phyloP scores from a whole-genome alignment of 2,113 vertebrate genomes.

The Heterotilapia buettikoferi region DNA sequence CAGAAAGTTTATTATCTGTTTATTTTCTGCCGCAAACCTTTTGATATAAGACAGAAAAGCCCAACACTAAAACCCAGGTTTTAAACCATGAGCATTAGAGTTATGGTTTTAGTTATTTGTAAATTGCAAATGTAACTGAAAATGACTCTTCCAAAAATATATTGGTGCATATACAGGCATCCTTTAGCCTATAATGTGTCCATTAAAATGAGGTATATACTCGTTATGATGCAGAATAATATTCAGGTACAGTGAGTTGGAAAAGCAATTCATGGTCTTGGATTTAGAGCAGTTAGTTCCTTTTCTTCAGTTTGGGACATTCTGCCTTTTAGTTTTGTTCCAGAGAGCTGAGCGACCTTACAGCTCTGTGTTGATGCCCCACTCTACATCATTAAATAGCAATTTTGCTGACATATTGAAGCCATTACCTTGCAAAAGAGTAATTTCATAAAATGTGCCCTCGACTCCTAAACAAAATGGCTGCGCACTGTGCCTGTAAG shows the following conservation, averaged over 20 bases:
- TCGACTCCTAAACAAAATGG: slow-evolving; percentile 26
- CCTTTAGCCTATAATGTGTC: not conserved
- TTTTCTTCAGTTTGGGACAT: slow-evolving; percentile 20
- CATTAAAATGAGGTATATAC: not conserved
- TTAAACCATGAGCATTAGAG: not conserved
- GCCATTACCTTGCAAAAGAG: slow-evolving; percentile 36
- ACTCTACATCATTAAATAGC: slow-evolving; percentile 28
- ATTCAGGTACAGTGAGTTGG: not conserved
- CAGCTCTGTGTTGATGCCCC: slow-evolving; percentile 7
- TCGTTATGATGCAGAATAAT: not conserved
- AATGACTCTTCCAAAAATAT: not conserved
- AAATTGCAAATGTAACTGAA: not conserved
- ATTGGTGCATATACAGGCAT: not conserved
- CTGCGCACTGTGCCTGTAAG: not conserved
- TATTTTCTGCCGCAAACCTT: not conserved
- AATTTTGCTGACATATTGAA: slow-evolving; percentile 41
- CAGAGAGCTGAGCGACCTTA: slow-evolving; percentile 1
- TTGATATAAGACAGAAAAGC: not conserved
- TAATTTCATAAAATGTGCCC: slow-evolving; percentile 30
- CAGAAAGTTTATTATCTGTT: not conserved
- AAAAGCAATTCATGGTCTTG: not conserved
- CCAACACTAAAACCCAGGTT: not conserved
- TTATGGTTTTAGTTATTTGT: not conserved
- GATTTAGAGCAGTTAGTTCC: not conserved
- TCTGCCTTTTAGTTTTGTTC: slow-evolving; percentile 15